phyloP scores from a whole-genome alignment of 2,888 invertebrate genomes.

The Caenorhabditis sulstoni region DNA sequence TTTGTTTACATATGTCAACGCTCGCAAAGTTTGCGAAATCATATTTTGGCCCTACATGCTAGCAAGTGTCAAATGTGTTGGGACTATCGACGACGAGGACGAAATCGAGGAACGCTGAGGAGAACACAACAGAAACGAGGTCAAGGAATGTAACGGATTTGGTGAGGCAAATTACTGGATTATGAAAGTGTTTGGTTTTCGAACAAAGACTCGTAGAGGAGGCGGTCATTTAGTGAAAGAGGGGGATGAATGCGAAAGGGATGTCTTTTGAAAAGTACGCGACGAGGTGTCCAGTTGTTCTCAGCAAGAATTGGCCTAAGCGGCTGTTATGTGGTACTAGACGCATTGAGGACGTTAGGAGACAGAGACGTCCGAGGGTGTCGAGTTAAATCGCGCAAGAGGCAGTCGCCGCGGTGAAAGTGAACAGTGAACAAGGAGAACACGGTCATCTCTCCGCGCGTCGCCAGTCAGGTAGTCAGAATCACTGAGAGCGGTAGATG shows the following conservation, averaged over 20 bases:
- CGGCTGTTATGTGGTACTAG: conserved; percentile 60
- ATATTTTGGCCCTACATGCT: conserved; percentile 46
- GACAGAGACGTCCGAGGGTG: conserved; percentile 45
- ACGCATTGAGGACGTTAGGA: conserved; percentile 41
- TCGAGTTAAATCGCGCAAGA: conserved; percentile 57
- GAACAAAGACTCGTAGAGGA: conserved; percentile 22
- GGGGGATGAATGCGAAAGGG: conserved; percentile 1
- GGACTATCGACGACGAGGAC: not conserved
- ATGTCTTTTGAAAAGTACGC: conserved; percentile 41
- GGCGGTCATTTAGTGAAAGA: conserved; percentile 35
- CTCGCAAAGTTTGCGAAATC: conserved; percentile 49
- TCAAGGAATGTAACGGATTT: conserved; percentile 57
- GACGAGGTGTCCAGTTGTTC: conserved; percentile 57
- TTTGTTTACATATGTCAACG: conserved; percentile 58
- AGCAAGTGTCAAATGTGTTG: conserved; percentile 23
- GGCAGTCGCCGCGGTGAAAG: conserved; percentile 40
- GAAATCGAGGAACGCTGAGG: conserved; percentile 17
- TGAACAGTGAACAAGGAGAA: conserved; percentile 55
- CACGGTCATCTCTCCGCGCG: conserved; percentile 29
- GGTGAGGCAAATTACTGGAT: conserved; percentile 56
- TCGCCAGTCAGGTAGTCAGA: conserved; percentile 53
- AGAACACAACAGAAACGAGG: conserved; percentile 45
- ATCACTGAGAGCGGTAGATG: conserved; percentile 44
- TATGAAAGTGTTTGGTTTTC: conserved; percentile 44
- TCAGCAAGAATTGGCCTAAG: conserved; percentile 49